Percentiles rank a stretch among this genome's conserved stretches.
phyloP scores from a whole-genome alignment of 2,888 invertebrate species.

The Nasonovia ribisnigri region DNA sequence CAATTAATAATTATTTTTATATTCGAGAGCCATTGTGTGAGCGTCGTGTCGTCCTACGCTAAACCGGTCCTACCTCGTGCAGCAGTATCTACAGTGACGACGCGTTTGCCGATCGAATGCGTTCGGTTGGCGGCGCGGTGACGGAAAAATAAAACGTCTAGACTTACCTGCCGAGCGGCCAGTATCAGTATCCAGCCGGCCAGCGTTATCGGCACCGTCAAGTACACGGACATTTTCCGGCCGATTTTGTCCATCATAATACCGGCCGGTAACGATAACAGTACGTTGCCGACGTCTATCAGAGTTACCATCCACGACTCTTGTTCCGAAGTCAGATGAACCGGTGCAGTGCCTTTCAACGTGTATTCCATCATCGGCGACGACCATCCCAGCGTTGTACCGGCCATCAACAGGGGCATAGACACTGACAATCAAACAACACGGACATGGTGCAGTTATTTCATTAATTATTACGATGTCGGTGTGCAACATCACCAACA shows the following conservation, averaged over 20 bases:
- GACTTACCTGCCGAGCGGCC: constrained; percentile 63
- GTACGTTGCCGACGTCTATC: constrained; percentile 68
- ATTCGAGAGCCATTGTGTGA: not conserved
- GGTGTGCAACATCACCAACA: not conserved
- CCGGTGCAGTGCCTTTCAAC: constrained; percentile 32
- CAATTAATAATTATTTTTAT: not conserved
- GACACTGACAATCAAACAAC: constrained; percentile 45
- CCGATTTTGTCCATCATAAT: constrained; percentile 67
- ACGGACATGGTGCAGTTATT: not conserved
- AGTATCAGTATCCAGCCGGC: constrained; percentile 67
- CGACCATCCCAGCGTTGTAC: constrained; percentile 64
- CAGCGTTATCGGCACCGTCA: constrained; percentile 67
- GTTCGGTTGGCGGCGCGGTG: not conserved
- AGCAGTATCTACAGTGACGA: not conserved
- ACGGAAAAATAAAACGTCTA: not conserved
- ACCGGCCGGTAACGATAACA: constrained; percentile 68
- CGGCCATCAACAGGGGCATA: constrained; percentile 64
- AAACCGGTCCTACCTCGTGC: not conserved
- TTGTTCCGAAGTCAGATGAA: constrained; percentile 66
- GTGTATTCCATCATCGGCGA: constrained; percentile 63
- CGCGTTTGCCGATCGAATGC: not conserved
- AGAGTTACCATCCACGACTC: constrained; percentile 68
- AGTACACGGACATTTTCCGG: constrained; percentile 67
- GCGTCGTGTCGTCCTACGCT: not conserved
- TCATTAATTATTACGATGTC: not conserved